These are phyloP conservation scores for Pelobates fuscus DNA, from an alignment of 2,113 vertebrate species.

Conservation along the genomic window DNA sequence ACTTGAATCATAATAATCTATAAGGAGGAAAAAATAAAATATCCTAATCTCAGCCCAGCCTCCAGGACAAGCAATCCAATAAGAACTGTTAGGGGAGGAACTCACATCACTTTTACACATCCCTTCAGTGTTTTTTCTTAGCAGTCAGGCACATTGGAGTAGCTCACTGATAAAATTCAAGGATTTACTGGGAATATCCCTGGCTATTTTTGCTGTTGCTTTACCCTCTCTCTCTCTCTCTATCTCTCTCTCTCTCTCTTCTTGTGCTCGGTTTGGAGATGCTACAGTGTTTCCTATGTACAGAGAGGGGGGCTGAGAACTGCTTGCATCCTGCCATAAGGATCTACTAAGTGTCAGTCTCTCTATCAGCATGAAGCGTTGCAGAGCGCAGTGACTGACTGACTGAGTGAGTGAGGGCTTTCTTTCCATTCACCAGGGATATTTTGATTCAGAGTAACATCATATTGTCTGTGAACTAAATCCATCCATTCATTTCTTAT, in stretches of 20 bases:
- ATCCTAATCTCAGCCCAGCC: constrained; percentile 87
- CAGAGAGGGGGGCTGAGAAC: constrained; percentile 22
- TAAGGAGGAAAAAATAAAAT: constrained; percentile 58
- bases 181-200: constrained; percentile 72
- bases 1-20: constrained; percentile 35
- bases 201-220: constrained; percentile 26
- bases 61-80: constrained; percentile 88
- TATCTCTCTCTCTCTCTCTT: constrained; percentile 33
- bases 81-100: constrained; percentile 89
- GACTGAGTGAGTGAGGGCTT: constrained; percentile 41
- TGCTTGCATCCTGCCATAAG: constrained; percentile 31
- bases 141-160: constrained; percentile 78
- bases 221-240: constrained; percentile 20
- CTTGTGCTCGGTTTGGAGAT: constrained; percentile 43
- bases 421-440: constrained; percentile 31
- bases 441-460: constrained; percentile 19
- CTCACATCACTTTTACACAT: constrained; percentile 81
- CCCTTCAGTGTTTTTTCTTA: constrained; percentile 83
- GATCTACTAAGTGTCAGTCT: constrained; percentile 41
- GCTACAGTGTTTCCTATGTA: constrained; percentile 48
- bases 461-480: constrained; percentile 52
- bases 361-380: constrained; percentile 59
- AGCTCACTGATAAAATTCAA: constrained; percentile 64
- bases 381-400: constrained; percentile 57
- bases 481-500: constrained; percentile 50